A percentile compares a stretch with the other conserved stretches of the same genome.
These are phyloP conservation scores for Sylvilagus floridanus DNA, from an alignment of 2,797 vertebrate species.

Conservation along the genomic window DNA sequence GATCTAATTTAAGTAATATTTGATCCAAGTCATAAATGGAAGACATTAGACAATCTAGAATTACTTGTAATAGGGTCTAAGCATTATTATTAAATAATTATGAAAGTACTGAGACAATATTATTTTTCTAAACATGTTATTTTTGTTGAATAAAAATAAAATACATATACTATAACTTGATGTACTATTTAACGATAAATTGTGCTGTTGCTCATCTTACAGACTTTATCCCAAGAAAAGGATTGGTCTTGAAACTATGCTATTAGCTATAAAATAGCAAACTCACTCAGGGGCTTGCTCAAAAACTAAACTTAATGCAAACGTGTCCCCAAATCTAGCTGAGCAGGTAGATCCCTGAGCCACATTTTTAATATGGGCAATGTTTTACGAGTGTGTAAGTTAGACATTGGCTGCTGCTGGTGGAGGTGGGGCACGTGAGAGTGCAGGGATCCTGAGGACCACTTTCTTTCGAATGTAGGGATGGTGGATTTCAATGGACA, in stretches of 20 bases:
- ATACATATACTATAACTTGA: not conserved
- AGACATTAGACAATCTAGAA: slow-evolving; percentile 40
- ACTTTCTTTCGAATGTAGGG: not conserved
- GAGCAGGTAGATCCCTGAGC: not conserved
- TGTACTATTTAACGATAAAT: not conserved
- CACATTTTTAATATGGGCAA: not conserved
- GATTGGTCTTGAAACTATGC: not conserved
- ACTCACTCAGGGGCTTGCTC: not conserved
- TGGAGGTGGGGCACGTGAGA: not conserved
- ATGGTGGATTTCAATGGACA: not conserved
- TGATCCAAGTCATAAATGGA: slow-evolving; percentile 40
- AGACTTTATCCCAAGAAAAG: slow-evolving; percentile 24
- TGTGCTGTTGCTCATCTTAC: not conserved
- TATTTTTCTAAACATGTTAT: not conserved
- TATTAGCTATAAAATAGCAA: not conserved
- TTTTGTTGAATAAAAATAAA: slow-evolving; percentile 36
- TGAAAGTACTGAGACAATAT: not conserved
- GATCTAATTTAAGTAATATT: slow-evolving; percentile 37
- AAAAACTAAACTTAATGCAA: not conserved
- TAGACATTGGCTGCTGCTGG: not conserved
- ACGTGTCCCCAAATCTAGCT: not conserved
- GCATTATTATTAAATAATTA: slow-evolving; percentile 23
- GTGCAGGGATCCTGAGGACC: not conserved
- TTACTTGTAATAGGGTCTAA: not conserved
- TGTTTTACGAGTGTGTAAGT: not conserved